Evolutionary conservation across 2,797 vertebrate genomes (phyloP).

Genomic region (Gobio occitaniae): DNA sequence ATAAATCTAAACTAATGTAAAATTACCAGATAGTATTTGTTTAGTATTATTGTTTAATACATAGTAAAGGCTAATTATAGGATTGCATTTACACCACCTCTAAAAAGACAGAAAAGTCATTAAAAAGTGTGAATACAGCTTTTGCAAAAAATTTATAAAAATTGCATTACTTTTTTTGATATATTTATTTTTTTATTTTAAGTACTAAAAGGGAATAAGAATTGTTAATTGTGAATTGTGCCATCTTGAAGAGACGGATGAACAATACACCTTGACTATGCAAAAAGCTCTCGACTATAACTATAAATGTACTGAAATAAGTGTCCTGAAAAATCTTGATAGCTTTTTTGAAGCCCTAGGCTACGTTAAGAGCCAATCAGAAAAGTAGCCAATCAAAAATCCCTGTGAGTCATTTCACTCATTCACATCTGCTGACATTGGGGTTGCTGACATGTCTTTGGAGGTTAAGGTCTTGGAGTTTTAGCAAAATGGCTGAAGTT

Average conservation of each 20-base stretch:
- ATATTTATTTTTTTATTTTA: not conserved
- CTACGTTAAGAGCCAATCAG: constrained; percentile 3
- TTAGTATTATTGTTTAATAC: not conserved
- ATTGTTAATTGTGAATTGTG: not conserved
- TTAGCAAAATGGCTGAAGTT: constrained; percentile 25
- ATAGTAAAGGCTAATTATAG: not conserved
- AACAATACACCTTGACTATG: not conserved
- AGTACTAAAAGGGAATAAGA: not conserved
- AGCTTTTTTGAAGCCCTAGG: not conserved
- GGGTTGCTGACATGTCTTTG: constrained; percentile 29
- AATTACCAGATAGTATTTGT: not conserved
- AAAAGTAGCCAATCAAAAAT: not conserved
- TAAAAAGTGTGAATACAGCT: not conserved
- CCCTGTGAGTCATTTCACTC: constrained; percentile 5
- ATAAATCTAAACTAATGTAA: not conserved
- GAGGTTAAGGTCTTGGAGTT: not conserved
- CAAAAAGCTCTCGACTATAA: not conserved
- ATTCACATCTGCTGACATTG: constrained; percentile 14
- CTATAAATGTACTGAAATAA: not conserved
- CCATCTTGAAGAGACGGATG: not conserved
- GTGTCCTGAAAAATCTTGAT: constrained; percentile 4
- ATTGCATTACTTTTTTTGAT: not conserved
- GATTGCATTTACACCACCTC: not conserved
- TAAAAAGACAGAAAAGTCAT: not conserved
- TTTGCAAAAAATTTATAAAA: not conserved